Evolutionary conservation across 2,888 invertebrate genomes (phyloP).

Genomic region (Dicyrtomina minuta): DNA sequence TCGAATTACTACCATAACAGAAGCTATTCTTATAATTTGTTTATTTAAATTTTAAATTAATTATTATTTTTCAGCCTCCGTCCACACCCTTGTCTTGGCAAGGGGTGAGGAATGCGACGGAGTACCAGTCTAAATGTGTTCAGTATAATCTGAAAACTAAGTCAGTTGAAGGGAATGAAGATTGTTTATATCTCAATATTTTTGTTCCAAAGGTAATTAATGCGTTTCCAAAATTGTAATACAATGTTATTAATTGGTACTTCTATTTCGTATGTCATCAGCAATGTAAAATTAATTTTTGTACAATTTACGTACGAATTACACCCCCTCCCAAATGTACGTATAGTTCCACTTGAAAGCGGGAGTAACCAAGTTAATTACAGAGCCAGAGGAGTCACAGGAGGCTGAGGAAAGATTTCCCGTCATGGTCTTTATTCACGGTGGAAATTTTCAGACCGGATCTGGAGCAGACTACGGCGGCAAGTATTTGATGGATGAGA

Average conservation of each 20-base stretch:
- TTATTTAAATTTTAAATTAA: too few relatives aligned
- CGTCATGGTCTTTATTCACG: conserved; percentile 51
- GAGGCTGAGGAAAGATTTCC: conserved; percentile 32
- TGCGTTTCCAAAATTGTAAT: conserved; percentile 2
- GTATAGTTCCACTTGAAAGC: conserved; percentile 27
- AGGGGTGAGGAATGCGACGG: conserved; percentile 42
- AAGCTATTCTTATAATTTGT: too few relatives aligned
- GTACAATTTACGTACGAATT: too few relatives aligned
- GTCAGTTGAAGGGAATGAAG: conserved; percentile 42
- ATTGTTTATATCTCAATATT: conserved; percentile 45
- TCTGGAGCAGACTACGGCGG: conserved; percentile 46
- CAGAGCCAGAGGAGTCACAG: conserved; percentile 10
- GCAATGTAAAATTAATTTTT: too few relatives aligned
- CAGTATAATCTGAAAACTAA: conserved; percentile 44
- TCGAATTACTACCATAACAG: background rate
- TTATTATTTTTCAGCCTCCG: conserved; percentile 32
- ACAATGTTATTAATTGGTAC: too few relatives aligned
- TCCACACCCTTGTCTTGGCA: conserved; percentile 42
- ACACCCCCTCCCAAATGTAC: background rate
- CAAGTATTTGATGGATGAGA: conserved; percentile 52
- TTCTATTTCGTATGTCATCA: background rate
- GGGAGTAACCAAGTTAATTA: background rate
- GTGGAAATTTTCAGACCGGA: conserved; percentile 51
- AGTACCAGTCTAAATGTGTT: conserved; percentile 44
- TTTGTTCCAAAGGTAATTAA: conserved; percentile 44